Evolutionary conservation across 1,140 invertebrate genomes (phyloP).

Genomic region (Ctenoplectra terminalis): DNA sequence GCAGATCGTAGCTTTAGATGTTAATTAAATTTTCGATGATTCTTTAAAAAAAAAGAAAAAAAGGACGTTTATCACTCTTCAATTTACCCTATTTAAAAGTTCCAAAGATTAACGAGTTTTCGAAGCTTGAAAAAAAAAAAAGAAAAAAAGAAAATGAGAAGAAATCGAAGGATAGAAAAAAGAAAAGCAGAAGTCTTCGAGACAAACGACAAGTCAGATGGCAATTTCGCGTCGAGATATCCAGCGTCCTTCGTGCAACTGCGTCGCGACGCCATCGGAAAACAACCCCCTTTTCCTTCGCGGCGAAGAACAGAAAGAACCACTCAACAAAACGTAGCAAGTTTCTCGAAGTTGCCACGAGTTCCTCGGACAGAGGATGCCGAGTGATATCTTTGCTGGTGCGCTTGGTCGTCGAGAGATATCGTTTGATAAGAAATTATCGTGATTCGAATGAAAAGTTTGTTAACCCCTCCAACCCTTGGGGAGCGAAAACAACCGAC

Average conservation of each 20-base stretch:
- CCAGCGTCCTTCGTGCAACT: neutral
- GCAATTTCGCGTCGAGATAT: conserved; percentile 19
- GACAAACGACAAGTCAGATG: neutral
- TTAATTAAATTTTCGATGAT: no score
- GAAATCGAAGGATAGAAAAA: neutral
- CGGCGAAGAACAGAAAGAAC: conserved; percentile 17
- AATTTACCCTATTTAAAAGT: no score
- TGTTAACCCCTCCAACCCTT: neutral
- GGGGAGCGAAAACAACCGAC: neutral
- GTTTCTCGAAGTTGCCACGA: conserved; percentile 7
- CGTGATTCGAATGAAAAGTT: conserved; percentile 16
- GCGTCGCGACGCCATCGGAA: conserved; percentile 9
- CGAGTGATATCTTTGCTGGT: neutral
- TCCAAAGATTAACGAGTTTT: neutral
- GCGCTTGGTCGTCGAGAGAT: neutral
- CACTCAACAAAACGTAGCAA: conserved; percentile 20
- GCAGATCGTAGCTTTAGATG: no score
- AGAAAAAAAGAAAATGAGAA: neutral
- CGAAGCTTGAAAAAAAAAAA: neutral
- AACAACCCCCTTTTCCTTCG: neutral
- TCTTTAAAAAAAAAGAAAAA: no score
- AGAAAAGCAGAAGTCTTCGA: neutral
- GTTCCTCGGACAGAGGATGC: neutral
- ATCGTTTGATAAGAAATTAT: conserved; percentile 2
- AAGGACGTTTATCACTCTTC: no score